Conservation (phyloP, 2,797 vertebrate species). For the Hippocampus kuda region DNA sequence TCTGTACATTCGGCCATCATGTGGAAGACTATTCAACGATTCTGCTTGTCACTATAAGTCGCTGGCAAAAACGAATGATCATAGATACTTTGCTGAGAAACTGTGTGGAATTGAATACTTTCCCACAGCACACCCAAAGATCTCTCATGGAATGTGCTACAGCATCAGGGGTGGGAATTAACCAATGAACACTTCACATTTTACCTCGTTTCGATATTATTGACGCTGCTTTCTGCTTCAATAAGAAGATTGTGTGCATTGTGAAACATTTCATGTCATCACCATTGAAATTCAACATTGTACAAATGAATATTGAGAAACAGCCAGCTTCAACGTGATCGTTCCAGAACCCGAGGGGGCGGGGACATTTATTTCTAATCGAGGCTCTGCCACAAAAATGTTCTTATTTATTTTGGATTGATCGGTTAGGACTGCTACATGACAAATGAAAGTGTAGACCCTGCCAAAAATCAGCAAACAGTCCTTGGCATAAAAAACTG, state of each 20-base stretch:
- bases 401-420: constrained; percentile 13
- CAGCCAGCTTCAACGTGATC: neutral
- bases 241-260: neutral
- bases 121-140: too few species aligned
- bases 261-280: neutral
- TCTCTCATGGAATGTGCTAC: too few species aligned
- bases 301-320: neutral
- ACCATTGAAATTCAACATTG: neutral
- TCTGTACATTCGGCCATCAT: too few species aligned
- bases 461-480: constrained; percentile 26
- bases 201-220: too few species aligned
- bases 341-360: neutral
- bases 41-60: too few species aligned
- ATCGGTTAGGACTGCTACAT: constrained; percentile 11
- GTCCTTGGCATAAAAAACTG: constrained; percentile 33
- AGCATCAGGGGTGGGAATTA: too few species aligned
- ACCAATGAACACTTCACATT: too few species aligned
- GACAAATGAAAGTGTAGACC: constrained; percentile 13
- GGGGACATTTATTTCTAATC: neutral
- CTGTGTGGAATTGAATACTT: too few species aligned
- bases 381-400: constrained; percentile 11
- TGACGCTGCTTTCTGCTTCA: neutral
- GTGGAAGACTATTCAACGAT: too few species aligned
- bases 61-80: too few species aligned
- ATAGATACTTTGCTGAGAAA: too few species aligned